phyloP scores from a whole-genome alignment of 1,140 invertebrate species.

The Zaprionus tsacasi region DNA sequence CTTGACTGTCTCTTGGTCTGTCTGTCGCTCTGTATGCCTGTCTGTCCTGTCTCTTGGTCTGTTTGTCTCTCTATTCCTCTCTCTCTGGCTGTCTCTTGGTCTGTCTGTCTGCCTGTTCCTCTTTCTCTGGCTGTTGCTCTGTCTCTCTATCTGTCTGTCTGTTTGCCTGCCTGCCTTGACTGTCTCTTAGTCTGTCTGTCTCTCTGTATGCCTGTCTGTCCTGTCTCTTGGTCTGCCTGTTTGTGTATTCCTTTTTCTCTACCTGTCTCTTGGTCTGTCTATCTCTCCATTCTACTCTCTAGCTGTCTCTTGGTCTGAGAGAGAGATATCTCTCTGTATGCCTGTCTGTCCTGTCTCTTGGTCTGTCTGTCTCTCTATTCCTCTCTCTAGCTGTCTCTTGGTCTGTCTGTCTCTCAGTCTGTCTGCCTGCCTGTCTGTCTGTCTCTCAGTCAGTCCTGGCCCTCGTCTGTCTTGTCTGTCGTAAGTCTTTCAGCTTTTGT shows the following conservation, averaged over 20 bases:
- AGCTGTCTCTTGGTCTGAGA: background rate
- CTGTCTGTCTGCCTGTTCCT: constrained; percentile 1
- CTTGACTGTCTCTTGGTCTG: background rate
- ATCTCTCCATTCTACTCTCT: too few relatives aligned
- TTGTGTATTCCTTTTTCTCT: constrained; percentile 2
- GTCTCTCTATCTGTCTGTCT: background rate
- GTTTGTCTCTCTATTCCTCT: background rate
- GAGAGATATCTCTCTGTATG: background rate
- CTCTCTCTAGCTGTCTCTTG: background rate
- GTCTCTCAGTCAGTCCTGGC: background rate
- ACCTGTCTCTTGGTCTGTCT: background rate
- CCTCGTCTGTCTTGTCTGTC: constrained; percentile 11
- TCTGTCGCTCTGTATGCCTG: background rate
- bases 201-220: background rate
- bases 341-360: background rate
- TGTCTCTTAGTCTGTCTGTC: background rate
- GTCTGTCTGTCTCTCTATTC: constrained; percentile 5
- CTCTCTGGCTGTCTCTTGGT: background rate
- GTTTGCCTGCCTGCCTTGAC: too few relatives aligned
- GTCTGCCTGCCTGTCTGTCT: constrained; percentile 4
- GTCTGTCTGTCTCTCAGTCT: background rate
- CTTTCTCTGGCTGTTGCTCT: background rate
- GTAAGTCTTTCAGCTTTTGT: constrained; percentile 33
- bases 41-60: background rate
- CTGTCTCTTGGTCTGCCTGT: background rate